Base-by-base conservation (phyloP, 1,140 invertebrate species). In the Orchesella cincta region DNA sequence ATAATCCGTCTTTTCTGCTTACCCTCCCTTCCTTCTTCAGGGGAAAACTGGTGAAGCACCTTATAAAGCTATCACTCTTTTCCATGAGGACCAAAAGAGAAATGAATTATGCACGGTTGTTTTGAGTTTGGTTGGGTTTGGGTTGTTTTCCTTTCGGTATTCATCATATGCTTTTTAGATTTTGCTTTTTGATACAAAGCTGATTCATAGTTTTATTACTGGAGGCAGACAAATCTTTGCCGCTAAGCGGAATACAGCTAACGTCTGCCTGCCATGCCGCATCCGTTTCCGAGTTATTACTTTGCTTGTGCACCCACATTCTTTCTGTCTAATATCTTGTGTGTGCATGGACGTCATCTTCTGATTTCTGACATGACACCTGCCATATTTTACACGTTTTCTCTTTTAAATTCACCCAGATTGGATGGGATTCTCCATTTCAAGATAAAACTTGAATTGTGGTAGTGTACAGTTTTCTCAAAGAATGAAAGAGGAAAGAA, bases 21-120 rank as follows among this genome's bases (percentile, higher is more conserved):
- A 67, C 62, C 62, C 62, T 26, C 23, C 62, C 33, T 67, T 33
- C 62, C 31, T 67, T 33, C 62, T 12, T 3, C 29, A 67, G 29
- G 62, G n/a, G 31, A 67, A 67, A 67, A 67, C 62, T 23, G 62
- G 62, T 23, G 31, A 23, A 67, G 62, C 62, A 67, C 62, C 26
- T 67, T 67, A 67, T 67, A 67, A 67, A 67, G 62, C 62, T 67
- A 67, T 67, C 62, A 67, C 62, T 67, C 62, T 67, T 67, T 67
- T 67, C 62, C 62, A 67, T 29, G 33, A 67, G 62, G 62, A 67
- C 62, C 62, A 67, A 67, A 67, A 67, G 62, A 67, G 62, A 67
- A 67, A 67, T 67, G 62, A 67, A 67, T 67, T 67, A 67, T 67
- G 62, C 62, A 67, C 62, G 62, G 8, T 67, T 67, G 62, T 67